Percentiles rank a stretch among this genome's conserved stretches.
Conservation (phyloP, 2,888 invertebrate species). For the Mesorhabditis belari region DNA sequence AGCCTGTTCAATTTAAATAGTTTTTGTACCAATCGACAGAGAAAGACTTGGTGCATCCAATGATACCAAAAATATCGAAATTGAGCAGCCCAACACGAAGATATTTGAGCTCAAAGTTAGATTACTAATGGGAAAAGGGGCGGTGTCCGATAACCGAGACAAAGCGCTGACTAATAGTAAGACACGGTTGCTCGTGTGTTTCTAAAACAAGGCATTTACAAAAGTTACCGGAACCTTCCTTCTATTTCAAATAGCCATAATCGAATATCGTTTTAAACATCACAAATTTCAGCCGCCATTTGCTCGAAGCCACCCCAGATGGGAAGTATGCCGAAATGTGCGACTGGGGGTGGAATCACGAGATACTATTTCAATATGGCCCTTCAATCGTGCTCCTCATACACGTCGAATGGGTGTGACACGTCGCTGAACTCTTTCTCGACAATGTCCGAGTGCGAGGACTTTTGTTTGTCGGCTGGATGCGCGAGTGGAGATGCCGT, state of each 20-base stretch:
- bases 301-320: constrained; percentile 30
- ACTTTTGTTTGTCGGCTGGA: constrained; percentile 34
- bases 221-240: too few species aligned
- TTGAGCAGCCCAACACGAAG: too few species aligned
- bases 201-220: too few species aligned
- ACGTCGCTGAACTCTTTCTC: constrained; percentile 40
- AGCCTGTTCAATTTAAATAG: too few species aligned
- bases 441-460: constrained; percentile 34
- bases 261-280: neutral
- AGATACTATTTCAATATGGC: constrained; percentile 41
- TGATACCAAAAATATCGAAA: too few species aligned
- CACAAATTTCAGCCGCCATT: constrained; percentile 18
- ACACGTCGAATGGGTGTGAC: constrained; percentile 38
- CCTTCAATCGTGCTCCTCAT: constrained; percentile 29
- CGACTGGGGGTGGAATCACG: constrained; percentile 24
- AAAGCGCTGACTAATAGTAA: too few species aligned
- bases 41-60: too few species aligned
- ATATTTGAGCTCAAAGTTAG: too few species aligned
- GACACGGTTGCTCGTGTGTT: too few species aligned
- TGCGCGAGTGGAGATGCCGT: constrained; percentile 30
- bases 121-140: too few species aligned
- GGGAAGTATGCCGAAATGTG: constrained; percentile 30
- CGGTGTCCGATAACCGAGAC: too few species aligned
- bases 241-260: neutral
- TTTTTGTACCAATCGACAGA: too few species aligned